Evolutionary conservation across 2,113 vertebrate genomes (phyloP), one percentile per base, ranked within the genome.

Genomic region (Hyperopisus bebe): DNA sequence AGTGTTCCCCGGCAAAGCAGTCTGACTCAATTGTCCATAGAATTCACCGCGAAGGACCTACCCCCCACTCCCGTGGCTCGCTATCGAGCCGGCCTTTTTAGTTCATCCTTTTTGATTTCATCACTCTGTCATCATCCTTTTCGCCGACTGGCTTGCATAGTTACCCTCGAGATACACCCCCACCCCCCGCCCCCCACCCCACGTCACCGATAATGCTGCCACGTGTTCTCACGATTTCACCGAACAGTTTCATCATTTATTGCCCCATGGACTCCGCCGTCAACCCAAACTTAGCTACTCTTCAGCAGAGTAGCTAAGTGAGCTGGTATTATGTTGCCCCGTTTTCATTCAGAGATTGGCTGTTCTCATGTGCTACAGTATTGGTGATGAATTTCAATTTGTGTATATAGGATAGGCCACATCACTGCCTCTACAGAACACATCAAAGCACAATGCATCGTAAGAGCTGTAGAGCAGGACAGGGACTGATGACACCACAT

Each of bases 91-190:
- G 35, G 86, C 31, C 53, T 87, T 58, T 87, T 58, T 87, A 58
- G 51, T 53, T 58, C 48, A 35, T 87, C 15, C 86, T 42, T 44
- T 42, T 87, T 87, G 50, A 55, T 87, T 87, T 88, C 53, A 88
- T 62, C 55, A 50, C 31, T 87, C 86, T 50, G 31, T 39, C 86
- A 87, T 58, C 86, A 87, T 87, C 86, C 87, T 62, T 46, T 88
- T 46, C 21, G 13, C 15, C 19, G 55, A 55, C 87, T 21, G 31
- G 55, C 35, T 39, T 44, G 53, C 42, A 19, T 27, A 42, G 87
- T 88, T 88, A 66, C 58, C 55, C 87, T 35, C 39, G 39, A 88
- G 53, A 27, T 88, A 35, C 87, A 62, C 51, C 11, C 10, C 10
- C 27, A 27, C 27, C n/a, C 1, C 62, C 27, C 62, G 0, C 27